Conservation (phyloP, 2,797 vertebrate genomes). For the Galaxias olidus region DNA sequence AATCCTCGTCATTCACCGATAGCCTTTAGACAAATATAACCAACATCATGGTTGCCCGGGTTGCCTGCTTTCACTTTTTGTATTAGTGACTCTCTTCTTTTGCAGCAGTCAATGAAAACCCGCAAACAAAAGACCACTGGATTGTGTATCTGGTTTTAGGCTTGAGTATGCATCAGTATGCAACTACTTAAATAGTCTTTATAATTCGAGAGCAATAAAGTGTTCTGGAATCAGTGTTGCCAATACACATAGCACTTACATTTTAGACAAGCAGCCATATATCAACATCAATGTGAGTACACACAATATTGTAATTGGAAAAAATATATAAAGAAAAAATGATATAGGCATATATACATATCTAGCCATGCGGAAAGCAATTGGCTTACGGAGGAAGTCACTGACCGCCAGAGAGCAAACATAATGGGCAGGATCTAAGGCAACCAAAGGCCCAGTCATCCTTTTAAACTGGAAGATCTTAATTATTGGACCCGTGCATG, state of each 20-base stretch:
- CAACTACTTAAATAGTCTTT: conserved; percentile 70
- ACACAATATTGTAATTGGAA: neutral
- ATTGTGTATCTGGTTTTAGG: conserved; percentile 77
- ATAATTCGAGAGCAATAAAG: conserved; percentile 49
- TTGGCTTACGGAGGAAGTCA: conserved; percentile 71
- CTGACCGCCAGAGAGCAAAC: conserved; percentile 60
- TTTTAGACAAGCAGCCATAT: no score
- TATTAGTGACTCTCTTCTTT: conserved; percentile 79
- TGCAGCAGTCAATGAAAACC: conserved; percentile 80
- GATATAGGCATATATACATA: conserved; percentile 33
- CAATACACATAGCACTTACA: conserved; percentile 10
- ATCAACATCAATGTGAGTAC: no score
- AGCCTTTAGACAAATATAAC: conserved; percentile 85
- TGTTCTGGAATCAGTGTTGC: conserved; percentile 44
- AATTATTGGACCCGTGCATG: neutral
- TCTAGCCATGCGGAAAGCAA: conserved; percentile 55
- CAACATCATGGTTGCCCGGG: conserved; percentile 82
- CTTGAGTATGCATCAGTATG: conserved; percentile 61
- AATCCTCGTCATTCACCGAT: conserved; percentile 86
- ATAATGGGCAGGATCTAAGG: conserved; percentile 57
- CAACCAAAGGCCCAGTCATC: conserved; percentile 43
- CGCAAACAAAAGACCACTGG: conserved; percentile 69
- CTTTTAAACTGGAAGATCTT: conserved; percentile 48
- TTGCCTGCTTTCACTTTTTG: conserved; percentile 80
- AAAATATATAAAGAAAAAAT: neutral